Percentiles rank a stretch among this genome's conserved stretches.
phyloP scores from a whole-genome alignment of 2,888 invertebrate genomes.

The Caenorhabditis macrosperma region DNA sequence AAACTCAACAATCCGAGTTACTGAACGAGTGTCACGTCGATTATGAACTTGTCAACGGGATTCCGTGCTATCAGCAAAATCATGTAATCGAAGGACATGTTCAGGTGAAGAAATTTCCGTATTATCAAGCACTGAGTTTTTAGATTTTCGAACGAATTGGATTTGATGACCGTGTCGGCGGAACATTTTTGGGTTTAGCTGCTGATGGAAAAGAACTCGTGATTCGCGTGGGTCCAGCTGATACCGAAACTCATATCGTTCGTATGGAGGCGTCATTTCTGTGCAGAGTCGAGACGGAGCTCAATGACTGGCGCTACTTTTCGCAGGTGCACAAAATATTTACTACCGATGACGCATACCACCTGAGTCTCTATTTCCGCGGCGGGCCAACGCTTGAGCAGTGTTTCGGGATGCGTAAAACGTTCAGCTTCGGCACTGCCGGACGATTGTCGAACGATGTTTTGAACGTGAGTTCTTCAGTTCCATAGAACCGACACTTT shows the following conservation, averaged over 20 bases:
- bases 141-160: slow-evolving; percentile 75
- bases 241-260: slow-evolving; percentile 48
- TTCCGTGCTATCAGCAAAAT: slow-evolving; percentile 64
- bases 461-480: slow-evolving; percentile 60
- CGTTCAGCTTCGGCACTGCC: slow-evolving; percentile 66
- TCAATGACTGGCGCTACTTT: slow-evolving; percentile 65
- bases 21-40: slow-evolving; percentile 22
- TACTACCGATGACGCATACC: slow-evolving; percentile 58
- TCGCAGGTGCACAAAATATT: slow-evolving; percentile 68
- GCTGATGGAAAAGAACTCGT: slow-evolving; percentile 71
- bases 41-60: slow-evolving; percentile 65
- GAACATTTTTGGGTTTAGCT: slow-evolving; percentile 66
- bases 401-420: slow-evolving; percentile 61
- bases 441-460: slow-evolving; percentile 70
- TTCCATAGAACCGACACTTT: too few species aligned
- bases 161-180: slow-evolving; percentile 71
- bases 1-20: slow-evolving; percentile 1
- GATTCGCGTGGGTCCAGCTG: slow-evolving; percentile 64
- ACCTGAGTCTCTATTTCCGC: slow-evolving; percentile 62
- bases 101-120: slow-evolving; percentile 32
- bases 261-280: slow-evolving; percentile 67
- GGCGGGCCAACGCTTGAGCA: slow-evolving; percentile 70
- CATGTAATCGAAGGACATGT: slow-evolving; percentile 64
- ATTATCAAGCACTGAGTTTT: background rate
- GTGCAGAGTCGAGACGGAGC: slow-evolving; percentile 66